Percentiles rank a stretch among this genome's conserved stretches.
Conservation (phyloP, 2,797 vertebrate genomes). For the Staurois parvus region DNA sequence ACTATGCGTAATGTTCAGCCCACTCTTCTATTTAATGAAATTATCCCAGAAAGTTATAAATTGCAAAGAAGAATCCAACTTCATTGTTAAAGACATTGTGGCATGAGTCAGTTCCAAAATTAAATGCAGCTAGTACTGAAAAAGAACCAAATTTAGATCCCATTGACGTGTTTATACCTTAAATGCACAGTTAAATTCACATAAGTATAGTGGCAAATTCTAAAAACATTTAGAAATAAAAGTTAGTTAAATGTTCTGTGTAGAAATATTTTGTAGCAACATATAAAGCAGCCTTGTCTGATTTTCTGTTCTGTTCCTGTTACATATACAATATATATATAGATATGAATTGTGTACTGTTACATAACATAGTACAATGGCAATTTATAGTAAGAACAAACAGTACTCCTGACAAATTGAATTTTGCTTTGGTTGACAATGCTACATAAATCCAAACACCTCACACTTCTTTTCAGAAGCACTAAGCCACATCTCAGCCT, state of each 20-base stretch:
- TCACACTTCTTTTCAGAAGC: no score
- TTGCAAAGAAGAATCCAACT: constrained; percentile 27
- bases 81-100: constrained; percentile 34
- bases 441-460: no score
- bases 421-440: no score
- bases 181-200: constrained; percentile 3
- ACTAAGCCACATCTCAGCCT: no score
- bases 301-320: neutral
- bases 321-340: neutral
- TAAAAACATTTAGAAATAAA: neutral
- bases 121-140: constrained; percentile 18
- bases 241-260: neutral
- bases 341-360: no score
- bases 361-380: no score
- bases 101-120: constrained; percentile 41
- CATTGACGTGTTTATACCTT: constrained; percentile 26
- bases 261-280: neutral
- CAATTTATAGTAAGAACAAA: no score
- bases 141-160: constrained; percentile 23
- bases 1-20: neutral
- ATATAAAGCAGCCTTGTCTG: neutral
- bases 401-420: no score
- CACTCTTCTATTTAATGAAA: constrained; percentile 24
- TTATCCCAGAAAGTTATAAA: constrained; percentile 28
- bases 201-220: neutral